phyloP scores from a whole-genome alignment of 2,113 vertebrate genomes.

The Myocastor coypus region DNA sequence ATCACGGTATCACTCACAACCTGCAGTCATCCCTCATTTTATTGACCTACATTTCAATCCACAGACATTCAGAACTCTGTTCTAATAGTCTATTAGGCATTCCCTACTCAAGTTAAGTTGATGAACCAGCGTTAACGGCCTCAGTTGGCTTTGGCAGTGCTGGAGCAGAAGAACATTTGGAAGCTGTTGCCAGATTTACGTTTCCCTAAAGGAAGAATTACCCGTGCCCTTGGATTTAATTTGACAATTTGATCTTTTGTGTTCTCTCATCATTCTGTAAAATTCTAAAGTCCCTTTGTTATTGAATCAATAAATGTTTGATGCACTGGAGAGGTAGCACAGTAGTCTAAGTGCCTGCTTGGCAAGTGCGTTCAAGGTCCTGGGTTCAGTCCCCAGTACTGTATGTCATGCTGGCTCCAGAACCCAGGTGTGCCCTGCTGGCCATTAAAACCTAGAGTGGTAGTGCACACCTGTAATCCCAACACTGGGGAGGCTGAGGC shows the following conservation, averaged over 20 bases:
- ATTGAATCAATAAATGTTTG: not conserved
- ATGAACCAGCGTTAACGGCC: not conserved
- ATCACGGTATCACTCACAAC: not conserved
- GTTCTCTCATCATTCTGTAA: not conserved
- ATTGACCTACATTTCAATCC: not conserved
- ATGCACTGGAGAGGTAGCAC: not conserved
- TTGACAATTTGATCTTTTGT: not conserved
- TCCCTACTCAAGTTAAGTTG: not conserved
- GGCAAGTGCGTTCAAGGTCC: no score
- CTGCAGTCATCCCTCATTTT: not conserved
- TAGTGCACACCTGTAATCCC: no score
- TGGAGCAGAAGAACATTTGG: not conserved
- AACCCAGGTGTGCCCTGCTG: no score
- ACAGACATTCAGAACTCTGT: not conserved
- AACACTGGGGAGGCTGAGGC: no score
- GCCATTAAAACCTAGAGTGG: no score
- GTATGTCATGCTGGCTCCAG: no score
- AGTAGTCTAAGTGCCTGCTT: no score
- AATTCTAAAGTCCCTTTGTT: not conserved
- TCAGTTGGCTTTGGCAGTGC: not conserved
- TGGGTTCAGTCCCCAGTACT: no score
- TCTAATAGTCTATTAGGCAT: not conserved
- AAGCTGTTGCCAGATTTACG: not conserved
- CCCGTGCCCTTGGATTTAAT: not conserved
- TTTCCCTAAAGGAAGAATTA: not conserved